phyloP scores from a whole-genome alignment of 2,888 invertebrate genomes.

The Zygogramma bicolorata region DNA sequence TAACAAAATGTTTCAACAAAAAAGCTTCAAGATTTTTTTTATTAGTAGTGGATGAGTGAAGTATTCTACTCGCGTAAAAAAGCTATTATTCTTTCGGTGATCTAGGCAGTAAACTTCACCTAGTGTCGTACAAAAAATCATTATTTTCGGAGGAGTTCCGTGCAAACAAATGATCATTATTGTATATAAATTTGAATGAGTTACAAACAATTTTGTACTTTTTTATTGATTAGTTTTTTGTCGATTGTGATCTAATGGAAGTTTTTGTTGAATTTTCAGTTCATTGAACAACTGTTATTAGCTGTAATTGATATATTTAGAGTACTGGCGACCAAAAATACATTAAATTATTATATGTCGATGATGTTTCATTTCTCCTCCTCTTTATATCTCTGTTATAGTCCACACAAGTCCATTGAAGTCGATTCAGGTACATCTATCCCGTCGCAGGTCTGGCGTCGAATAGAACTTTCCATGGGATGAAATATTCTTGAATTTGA shows the following conservation, averaged over 20 bases:
- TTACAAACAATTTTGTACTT: background rate
- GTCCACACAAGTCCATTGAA: too few species aligned
- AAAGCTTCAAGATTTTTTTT: too few species aligned
- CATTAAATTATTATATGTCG: background rate
- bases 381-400: background rate
- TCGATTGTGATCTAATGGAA: background rate
- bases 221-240: background rate
- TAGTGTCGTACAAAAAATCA: too few species aligned
- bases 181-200: background rate
- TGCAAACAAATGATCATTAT: background rate
- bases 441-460: too few species aligned
- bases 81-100: too few species aligned
- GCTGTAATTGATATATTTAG: background rate
- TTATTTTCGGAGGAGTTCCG: background rate
- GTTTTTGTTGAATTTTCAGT: background rate
- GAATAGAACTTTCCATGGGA: too few species aligned
- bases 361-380: background rate
- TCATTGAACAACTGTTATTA: background rate
- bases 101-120: too few species aligned
- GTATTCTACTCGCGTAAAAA: too few species aligned
- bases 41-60: too few species aligned
- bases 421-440: too few species aligned
- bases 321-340: background rate
- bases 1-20: too few species aligned
- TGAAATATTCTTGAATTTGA: too few species aligned